These are phyloP conservation scores for Acrocephalus arundinaceus DNA, from an alignment of 2,113 vertebrate species.

Conservation along the genomic window DNA sequence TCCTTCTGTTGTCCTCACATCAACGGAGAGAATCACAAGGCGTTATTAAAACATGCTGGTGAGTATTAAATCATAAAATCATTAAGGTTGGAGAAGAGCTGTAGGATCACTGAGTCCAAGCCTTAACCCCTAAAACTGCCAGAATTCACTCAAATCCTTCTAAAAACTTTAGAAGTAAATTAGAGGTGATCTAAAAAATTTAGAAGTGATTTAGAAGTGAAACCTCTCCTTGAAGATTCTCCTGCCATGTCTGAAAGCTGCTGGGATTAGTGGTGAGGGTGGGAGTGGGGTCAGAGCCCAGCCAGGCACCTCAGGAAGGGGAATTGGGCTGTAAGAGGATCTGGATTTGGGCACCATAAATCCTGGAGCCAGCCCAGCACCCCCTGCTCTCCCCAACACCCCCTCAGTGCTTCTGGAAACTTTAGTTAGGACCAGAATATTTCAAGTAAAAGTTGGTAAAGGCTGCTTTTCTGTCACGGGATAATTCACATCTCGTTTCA, in stretches of 20 bases:
- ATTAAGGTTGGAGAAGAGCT: neutral
- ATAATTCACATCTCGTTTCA: neutral
- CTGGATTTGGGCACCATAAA: neutral
- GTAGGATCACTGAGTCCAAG: neutral
- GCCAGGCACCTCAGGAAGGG: rapidly evolving
- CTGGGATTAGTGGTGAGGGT: neutral
- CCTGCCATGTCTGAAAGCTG: rapidly evolving
- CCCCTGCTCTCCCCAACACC: neutral
- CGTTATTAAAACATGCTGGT: neutral
- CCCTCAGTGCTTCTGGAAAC: neutral
- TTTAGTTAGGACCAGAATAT: neutral
- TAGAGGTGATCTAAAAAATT: too few relatives aligned
- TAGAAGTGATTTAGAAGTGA: neutral
- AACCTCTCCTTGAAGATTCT: neutral
- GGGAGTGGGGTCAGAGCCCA: neutral
- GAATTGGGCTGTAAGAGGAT: rapidly evolving
- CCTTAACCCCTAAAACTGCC: neutral
- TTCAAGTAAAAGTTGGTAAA: neutral
- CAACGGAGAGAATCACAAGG: neutral
- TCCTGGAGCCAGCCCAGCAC: rapidly evolving
- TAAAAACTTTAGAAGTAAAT: neutral
- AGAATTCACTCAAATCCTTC: neutral
- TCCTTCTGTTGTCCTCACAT: neutral
- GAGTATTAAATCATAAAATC: neutral
- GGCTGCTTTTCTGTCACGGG: neutral